Evolutionary conservation across 2,113 vertebrate genomes (phyloP), one percentile per base, ranked within the genome.

Genomic region (Rhinoptilus africanus): DNA sequence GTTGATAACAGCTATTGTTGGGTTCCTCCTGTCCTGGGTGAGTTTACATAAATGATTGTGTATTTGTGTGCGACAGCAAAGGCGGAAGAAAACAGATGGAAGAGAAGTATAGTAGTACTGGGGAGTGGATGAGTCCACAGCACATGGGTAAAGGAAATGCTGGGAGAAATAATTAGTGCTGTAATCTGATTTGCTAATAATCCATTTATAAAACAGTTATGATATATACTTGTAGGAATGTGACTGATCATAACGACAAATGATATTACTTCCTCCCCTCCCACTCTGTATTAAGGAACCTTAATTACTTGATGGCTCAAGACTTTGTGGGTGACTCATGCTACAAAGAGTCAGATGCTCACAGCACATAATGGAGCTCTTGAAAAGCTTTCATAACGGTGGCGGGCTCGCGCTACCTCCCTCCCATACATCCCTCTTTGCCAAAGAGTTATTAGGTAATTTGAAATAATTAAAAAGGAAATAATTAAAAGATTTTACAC

Each of bases 271-370:
- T 97, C 96, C 97, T 97, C 93, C 88, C 96, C 79, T 93, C 96
- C 96, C 86, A 92, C 75, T 96, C 83, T 47, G 81, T 95, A 93
- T 89, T 85, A 93, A 97, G 94, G 87, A 98, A 97, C 96, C 95
- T 95, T 97, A 98, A 98, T 98, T 98, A 98, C 97, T 98, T 95
- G 96, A 98, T 95, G 97, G 98, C 97, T 98, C 94, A 98, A 98
- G 97, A 97, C 98, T 98, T 98, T 96, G 97, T 97, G 96, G 93
- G 96, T 98, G 98, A 98, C 96, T 98, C 97, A 98, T 96, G 93
- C 90, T 97, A 64, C 83, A 89, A 80, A 93, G 93, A 97, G 84
- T 82, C 78, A 89, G 92, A 96, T 89, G 89, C 93, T 95, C 72
- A 21, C 34, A 97, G 93, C 60, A 50, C 71, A 88, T 96, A 97